phyloP scores from a whole-genome alignment of 92 coral and sea anemone species.

The Epizoanthus rinbou region DNA sequence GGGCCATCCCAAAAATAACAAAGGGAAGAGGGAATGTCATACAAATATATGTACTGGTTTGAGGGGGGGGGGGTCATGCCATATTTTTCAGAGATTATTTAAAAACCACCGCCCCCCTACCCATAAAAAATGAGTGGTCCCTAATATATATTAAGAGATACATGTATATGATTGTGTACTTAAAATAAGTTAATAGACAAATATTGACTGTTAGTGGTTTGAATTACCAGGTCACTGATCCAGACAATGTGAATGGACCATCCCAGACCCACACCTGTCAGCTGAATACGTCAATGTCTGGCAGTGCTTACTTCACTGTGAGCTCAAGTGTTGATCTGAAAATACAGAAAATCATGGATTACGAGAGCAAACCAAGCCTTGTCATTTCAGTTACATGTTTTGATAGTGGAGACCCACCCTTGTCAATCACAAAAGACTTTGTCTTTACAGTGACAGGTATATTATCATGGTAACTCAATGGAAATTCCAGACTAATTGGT shows the following conservation, averaged over 20 bases:
- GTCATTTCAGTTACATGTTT: slow-evolving; percentile 72
- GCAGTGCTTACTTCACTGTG: slow-evolving; percentile 65
- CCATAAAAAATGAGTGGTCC: too few relatives aligned
- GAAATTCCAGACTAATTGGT: too few relatives aligned
- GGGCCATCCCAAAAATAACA: too few relatives aligned
- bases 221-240: slow-evolving; percentile 77
- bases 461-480: not conserved
- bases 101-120: too few relatives aligned
- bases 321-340: slow-evolving; percentile 54
- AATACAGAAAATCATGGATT: slow-evolving; percentile 65
- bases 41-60: too few relatives aligned
- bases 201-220: too few relatives aligned
- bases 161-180: too few relatives aligned
- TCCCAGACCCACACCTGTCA: slow-evolving; percentile 80
- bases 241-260: slow-evolving; percentile 75
- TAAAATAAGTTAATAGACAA: too few relatives aligned
- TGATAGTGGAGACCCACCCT: slow-evolving; percentile 76
- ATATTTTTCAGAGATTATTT: too few relatives aligned
- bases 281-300: slow-evolving; percentile 52
- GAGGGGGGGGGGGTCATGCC: too few relatives aligned
- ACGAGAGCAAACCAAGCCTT: slow-evolving; percentile 56
- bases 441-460: slow-evolving; percentile 70
- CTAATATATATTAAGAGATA: too few relatives aligned
- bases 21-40: too few relatives aligned
- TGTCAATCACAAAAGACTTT: slow-evolving; percentile 57